Conservation (phyloP, 2,797 vertebrate species). For the Pyrocephalus nanus region DNA sequence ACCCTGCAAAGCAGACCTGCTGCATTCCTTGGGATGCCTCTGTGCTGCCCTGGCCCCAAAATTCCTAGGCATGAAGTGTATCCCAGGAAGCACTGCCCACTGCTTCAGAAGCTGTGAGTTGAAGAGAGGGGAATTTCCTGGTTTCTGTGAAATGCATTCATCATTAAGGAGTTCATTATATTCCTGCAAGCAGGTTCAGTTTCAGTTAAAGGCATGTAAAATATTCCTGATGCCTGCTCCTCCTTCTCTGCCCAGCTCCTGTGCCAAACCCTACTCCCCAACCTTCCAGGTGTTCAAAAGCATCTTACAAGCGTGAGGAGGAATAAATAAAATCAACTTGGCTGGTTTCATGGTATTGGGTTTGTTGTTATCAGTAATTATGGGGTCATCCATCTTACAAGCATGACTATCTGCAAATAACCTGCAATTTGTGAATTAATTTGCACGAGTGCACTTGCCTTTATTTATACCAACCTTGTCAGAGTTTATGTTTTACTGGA, state of each 20-base stretch:
- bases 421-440: background rate
- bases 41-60: background rate
- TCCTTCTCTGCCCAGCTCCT: background rate
- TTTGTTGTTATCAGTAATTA: background rate
- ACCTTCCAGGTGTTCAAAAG: background rate
- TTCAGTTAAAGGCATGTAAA: background rate
- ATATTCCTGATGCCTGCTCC: background rate
- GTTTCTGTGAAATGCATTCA: background rate
- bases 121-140: background rate
- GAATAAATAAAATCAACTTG: background rate
- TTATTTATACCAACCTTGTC: background rate
- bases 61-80: rapidly evolving
- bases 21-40: background rate
- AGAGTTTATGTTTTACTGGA: background rate
- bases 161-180: background rate
- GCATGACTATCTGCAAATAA: background rate
- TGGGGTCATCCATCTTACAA: background rate
- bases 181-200: background rate
- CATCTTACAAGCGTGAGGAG: background rate
- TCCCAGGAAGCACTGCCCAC: background rate
- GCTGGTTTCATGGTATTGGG: background rate
- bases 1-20: background rate
- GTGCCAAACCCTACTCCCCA: background rate
- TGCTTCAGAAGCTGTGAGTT: background rate
- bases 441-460: background rate